Evolutionary conservation across 2,888 invertebrate genomes (phyloP).

Genomic region (Autographa pulchrina): DNA sequence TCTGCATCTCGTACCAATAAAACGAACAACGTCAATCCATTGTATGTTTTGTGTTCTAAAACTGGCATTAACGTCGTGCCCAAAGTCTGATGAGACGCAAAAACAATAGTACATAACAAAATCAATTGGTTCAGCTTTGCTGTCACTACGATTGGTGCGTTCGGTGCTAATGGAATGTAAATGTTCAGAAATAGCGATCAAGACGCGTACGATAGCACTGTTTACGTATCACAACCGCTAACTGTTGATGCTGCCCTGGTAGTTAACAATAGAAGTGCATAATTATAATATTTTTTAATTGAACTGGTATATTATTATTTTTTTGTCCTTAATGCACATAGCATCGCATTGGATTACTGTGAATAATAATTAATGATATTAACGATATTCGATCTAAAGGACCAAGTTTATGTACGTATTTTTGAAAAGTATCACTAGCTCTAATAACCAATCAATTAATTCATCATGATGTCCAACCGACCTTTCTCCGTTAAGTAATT

Average conservation of each 20-base stretch:
- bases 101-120: conserved; percentile 33
- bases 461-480: neutral
- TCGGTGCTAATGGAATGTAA: conserved; percentile 50
- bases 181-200: conserved; percentile 50
- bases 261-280: conserved; percentile 11
- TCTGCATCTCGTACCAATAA: conserved; percentile 7
- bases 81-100: conserved; percentile 21
- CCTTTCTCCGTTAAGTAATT: neutral
- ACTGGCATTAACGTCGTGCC: conserved; percentile 12
- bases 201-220: conserved; percentile 33
- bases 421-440: too few species aligned
- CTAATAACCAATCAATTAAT: too few species aligned
- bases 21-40: conserved; percentile 10
- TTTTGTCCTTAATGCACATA: too few species aligned
- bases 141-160: conserved; percentile 5
- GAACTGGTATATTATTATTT: too few species aligned
- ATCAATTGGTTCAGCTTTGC: conserved; percentile 8
- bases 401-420: too few species aligned
- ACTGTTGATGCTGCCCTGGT: conserved; percentile 49
- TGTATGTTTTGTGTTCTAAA: conserved; percentile 22
- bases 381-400: too few species aligned
- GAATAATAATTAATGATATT: too few species aligned
- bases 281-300: neutral
- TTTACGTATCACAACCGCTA: conserved; percentile 49
- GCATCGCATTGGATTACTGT: too few species aligned